Percentiles rank a stretch among this genome's conserved stretches.
These are phyloP conservation scores for Epinotia ramella DNA, from an alignment of 2,888 invertebrate species.

Conservation along the genomic window DNA sequence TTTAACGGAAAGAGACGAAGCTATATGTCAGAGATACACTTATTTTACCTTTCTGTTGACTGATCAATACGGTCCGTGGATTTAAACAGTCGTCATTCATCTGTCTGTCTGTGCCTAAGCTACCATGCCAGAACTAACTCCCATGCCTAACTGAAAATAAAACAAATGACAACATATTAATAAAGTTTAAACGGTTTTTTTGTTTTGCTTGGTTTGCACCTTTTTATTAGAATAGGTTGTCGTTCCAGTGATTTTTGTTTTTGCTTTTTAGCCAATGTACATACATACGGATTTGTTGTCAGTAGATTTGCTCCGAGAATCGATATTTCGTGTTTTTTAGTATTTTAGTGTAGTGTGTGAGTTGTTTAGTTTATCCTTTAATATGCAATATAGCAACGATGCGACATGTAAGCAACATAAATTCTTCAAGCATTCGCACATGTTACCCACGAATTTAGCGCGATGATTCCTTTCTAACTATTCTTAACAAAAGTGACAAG, in stretches of 20 bases:
- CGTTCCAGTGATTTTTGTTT: slow-evolving; percentile 24
- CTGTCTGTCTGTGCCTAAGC: slow-evolving; percentile 65
- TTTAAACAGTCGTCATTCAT: slow-evolving; percentile 50
- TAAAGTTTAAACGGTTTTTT: neutral
- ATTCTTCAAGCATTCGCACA: neutral
- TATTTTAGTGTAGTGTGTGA: slow-evolving; percentile 24
- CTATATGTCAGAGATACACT: neutral
- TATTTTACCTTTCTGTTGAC: neutral
- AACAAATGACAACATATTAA: slow-evolving; percentile 31
- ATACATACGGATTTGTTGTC: neutral
- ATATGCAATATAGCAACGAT: neutral
- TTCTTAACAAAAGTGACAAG: neutral
- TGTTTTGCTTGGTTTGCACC: slow-evolving; percentile 34
- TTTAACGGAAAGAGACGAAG: slow-evolving; percentile 1
- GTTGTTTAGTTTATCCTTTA: neutral
- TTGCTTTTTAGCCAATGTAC: slow-evolving; percentile 17
- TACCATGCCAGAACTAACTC: slow-evolving; percentile 60
- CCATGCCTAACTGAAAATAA: slow-evolving; percentile 24
- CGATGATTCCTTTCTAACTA: neutral
- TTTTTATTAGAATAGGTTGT: slow-evolving; percentile 9
- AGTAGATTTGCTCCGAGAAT: slow-evolving; percentile 18
- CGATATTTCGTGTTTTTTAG: slow-evolving; percentile 6
- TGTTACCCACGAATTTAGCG: neutral
- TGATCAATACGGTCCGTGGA: neutral
- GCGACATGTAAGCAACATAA: neutral